Evolutionary conservation across 2,113 vertebrate species (phyloP).

Genomic region (Raja brachyura): DNA sequence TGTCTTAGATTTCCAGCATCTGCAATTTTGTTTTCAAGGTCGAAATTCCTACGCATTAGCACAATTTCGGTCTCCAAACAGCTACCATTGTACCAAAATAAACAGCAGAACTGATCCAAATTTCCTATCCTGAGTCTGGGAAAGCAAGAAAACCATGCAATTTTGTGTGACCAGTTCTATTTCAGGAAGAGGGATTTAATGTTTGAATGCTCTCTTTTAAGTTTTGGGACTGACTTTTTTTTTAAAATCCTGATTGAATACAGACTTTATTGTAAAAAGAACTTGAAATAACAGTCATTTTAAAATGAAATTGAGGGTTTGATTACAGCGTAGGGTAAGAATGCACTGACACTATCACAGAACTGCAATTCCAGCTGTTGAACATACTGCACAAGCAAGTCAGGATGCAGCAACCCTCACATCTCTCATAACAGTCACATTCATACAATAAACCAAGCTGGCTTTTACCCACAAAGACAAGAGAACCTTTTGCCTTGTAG

Average conservation of each 20-base stretch:
- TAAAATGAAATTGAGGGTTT: conserved; percentile 4
- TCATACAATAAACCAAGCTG: not conserved
- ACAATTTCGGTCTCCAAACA: too few relatives aligned
- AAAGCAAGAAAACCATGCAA: not conserved
- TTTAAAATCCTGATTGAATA: conserved; percentile 11
- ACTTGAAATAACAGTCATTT: conserved; percentile 31
- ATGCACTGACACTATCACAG: conserved; percentile 25
- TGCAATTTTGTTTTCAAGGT: too few relatives aligned
- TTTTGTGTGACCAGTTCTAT: not conserved
- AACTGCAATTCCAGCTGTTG: not conserved
- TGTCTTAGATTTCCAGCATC: too few relatives aligned
- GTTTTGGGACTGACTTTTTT: not conserved
- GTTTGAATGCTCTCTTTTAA: conserved; percentile 16
- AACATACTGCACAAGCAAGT: not conserved
- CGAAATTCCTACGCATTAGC: too few relatives aligned
- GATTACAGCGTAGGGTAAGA: not conserved
- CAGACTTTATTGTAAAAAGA: conserved; percentile 3
- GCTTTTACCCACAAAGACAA: not conserved
- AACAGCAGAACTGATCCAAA: too few relatives aligned
- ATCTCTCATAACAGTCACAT: not conserved
- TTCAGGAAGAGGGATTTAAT: not conserved
- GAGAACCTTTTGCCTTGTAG: not conserved
- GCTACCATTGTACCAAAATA: too few relatives aligned
- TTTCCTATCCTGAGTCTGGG: not conserved
- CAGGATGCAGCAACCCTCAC: not conserved